Conservation (phyloP, 2,888 invertebrate genomes). For the Argyra leucocephala region DNA sequence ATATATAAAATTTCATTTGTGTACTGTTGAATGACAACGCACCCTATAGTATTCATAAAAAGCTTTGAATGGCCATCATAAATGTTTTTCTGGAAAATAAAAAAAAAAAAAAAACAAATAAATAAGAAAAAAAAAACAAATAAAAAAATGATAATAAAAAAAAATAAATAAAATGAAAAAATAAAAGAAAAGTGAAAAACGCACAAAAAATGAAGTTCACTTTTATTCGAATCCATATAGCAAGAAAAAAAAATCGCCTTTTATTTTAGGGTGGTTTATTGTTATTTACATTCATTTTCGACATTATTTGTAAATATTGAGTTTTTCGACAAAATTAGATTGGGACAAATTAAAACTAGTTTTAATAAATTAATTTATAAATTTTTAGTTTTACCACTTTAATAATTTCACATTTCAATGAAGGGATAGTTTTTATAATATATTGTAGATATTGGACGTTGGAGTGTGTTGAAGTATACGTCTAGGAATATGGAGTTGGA, state of each 20-base stretch:
- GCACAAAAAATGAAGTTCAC: slow-evolving; percentile 4
- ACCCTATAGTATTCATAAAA: neutral
- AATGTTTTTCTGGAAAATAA: neutral
- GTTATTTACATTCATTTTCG: neutral
- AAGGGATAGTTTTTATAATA: too few relatives aligned
- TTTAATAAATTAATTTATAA: too few relatives aligned
- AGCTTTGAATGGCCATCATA: neutral
- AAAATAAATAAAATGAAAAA: neutral
- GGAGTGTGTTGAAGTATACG: too few relatives aligned
- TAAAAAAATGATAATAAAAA: neutral
- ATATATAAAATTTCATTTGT: too few relatives aligned
- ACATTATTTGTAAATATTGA: neutral
- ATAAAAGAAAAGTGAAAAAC: slow-evolving; percentile 2
- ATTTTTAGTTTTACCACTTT: too few relatives aligned
- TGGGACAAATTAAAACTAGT: neutral
- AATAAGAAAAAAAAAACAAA: neutral
- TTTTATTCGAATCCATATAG: neutral
- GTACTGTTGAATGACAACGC: neutral
- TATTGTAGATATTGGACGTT: too few relatives aligned
- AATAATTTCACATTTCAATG: too few relatives aligned
- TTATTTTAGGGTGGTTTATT: slow-evolving; percentile 2
- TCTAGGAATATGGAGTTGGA: too few relatives aligned
- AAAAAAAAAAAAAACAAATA: neutral
- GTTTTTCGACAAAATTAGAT: neutral
- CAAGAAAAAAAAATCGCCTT: neutral